phyloP scores from a whole-genome alignment of 2,888 invertebrate species.

The Agonopterix subpropinquella region DNA sequence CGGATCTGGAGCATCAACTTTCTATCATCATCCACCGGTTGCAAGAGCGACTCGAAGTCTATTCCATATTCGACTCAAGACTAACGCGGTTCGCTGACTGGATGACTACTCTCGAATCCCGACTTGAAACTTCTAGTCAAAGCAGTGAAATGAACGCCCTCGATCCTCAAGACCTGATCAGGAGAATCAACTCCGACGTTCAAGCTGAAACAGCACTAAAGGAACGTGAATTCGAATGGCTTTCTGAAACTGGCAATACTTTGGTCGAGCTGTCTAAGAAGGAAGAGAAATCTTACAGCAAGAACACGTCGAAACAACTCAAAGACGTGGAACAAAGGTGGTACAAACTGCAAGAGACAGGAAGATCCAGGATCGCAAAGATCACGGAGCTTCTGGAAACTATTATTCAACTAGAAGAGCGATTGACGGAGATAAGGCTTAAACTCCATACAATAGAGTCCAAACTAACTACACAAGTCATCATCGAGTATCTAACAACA shows the following conservation, averaged over 20 bases:
- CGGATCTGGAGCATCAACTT: slow-evolving; percentile 87
- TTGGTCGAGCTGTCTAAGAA: slow-evolving; percentile 79
- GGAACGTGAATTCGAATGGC: slow-evolving; percentile 87
- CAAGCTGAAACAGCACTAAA: slow-evolving; percentile 85
- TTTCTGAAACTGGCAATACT: slow-evolving; percentile 80
- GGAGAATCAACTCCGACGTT: slow-evolving; percentile 83
- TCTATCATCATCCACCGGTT: slow-evolving; percentile 82
- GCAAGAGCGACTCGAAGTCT: slow-evolving; percentile 83
- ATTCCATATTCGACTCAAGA: slow-evolving; percentile 82
- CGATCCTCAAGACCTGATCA: slow-evolving; percentile 84
- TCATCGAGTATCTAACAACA: slow-evolving; percentile 80
- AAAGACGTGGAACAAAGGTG: slow-evolving; percentile 80
- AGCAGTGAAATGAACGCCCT: slow-evolving; percentile 65
- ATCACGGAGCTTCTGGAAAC: slow-evolving; percentile 83
- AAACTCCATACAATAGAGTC: slow-evolving; percentile 85
- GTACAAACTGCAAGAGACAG: slow-evolving; percentile 79
- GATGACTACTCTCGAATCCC: slow-evolving; percentile 81
- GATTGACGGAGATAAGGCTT: slow-evolving; percentile 81
- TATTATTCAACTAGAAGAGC: slow-evolving; percentile 81
- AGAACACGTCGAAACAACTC: slow-evolving; percentile 74
- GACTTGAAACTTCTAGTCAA: slow-evolving; percentile 76
- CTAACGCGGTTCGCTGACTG: slow-evolving; percentile 80
- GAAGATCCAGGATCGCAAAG: slow-evolving; percentile 81
- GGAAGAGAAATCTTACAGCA: slow-evolving; percentile 71
- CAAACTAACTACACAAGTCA: slow-evolving; percentile 79